Evolutionary conservation across 64 coral and sea anemone species (phyloP).

Genomic region (Dendrophyllia cribrosa): DNA sequence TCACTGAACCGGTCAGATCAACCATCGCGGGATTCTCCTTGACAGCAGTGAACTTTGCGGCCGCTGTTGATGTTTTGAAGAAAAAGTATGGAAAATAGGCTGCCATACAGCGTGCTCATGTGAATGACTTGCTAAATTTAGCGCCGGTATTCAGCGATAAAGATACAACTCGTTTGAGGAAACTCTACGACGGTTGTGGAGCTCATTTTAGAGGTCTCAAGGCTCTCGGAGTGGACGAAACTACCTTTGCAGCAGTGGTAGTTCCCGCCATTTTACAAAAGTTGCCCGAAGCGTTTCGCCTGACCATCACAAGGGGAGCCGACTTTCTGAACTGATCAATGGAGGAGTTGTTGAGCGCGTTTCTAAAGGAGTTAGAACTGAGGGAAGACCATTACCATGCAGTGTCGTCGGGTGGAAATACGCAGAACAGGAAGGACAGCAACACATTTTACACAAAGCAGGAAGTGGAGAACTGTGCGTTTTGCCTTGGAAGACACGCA

Average conservation of each 20-base stretch:
- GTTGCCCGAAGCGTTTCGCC: not conserved
- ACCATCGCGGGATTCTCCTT: slow-evolving; percentile 4
- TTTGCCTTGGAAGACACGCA: slow-evolving; percentile 19
- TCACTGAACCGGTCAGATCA: not conserved
- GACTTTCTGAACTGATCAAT: slow-evolving; percentile 9
- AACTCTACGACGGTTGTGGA: not conserved
- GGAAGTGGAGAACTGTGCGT: slow-evolving; percentile 15
- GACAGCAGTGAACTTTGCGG: slow-evolving; percentile 15
- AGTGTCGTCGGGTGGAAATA: not conserved
- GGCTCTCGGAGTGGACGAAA: not conserved
- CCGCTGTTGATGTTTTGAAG: slow-evolving; percentile 11
- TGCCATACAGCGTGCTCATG: not conserved
- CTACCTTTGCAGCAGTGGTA: slow-evolving; percentile 20
- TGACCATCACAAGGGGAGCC: slow-evolving; percentile 8
- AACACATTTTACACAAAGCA: slow-evolving; percentile 2
- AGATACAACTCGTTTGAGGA: not conserved
- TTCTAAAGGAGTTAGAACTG: slow-evolving; percentile 44
- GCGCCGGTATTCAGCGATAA: slow-evolving; percentile 1
- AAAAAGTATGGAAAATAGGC: slow-evolving; percentile 6
- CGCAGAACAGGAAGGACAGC: not conserved
- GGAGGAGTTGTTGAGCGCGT: slow-evolving; percentile 5
- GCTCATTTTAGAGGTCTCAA: not conserved
- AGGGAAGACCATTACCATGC: slow-evolving; percentile 46
- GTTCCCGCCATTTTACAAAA: slow-evolving; percentile 38
- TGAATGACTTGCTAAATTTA: not conserved